A percentile compares a stretch with the other conserved stretches of the same genome.
phyloP scores from a whole-genome alignment of 2,113 vertebrate species.

The Cariama cristata region DNA sequence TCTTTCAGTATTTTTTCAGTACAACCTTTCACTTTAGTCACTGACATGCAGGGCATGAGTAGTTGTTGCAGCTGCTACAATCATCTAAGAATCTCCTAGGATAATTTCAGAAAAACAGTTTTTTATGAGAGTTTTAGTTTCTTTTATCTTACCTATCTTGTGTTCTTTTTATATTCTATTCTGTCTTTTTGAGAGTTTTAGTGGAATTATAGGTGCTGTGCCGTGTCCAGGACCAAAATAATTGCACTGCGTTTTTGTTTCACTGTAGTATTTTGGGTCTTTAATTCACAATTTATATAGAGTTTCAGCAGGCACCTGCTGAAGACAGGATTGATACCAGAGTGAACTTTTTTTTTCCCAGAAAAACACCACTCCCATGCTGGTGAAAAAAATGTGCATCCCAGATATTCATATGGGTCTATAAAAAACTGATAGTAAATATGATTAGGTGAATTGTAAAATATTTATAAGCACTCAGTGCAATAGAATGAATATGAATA shows the following conservation, averaged over 20 bases:
- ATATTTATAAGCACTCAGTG: neutral
- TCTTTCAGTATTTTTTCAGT: neutral
- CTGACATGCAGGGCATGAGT: neutral
- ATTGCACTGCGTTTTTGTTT: neutral
- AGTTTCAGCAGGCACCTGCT: neutral
- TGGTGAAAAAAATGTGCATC: neutral
- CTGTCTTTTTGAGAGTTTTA: neutral
- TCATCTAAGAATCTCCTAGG: neutral
- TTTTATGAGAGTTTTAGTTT: neutral
- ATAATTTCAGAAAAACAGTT: neutral
- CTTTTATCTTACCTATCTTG: neutral
- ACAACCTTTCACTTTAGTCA: neutral
- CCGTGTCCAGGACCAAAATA: neutral
- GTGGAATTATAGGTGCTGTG: neutral
- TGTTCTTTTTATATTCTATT: neutral
- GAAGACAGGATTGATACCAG: neutral
- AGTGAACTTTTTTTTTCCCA: neutral
- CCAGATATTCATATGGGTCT: neutral
- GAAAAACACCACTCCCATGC: neutral
- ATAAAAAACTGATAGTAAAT: neutral
- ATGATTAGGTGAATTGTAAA: neutral
- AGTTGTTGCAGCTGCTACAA: neutral
- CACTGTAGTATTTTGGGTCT: neutral
- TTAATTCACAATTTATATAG: neutral
- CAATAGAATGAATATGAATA: neutral